Base-by-base conservation (phyloP, 2,113 vertebrate genomes). In the Galemys pyrenaicus region DNA sequence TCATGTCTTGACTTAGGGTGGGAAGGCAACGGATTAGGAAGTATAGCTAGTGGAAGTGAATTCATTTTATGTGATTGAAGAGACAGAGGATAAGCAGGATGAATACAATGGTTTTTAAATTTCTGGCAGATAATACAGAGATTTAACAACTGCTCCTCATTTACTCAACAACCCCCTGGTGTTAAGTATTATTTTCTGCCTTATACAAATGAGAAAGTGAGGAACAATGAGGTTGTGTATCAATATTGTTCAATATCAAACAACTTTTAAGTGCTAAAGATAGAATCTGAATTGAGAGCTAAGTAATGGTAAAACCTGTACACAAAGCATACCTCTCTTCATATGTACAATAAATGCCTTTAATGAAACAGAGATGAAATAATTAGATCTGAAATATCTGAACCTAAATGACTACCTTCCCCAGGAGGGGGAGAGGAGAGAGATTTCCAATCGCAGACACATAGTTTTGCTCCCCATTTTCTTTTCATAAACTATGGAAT, bases 401-500 rank as follows among this genome's bases (percentile, higher is more conserved):
- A n/a, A 58, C 28, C 17, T 64, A n/a, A 80, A 56, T 44, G 49
- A 19, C 9, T 4, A 4, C 28, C 22, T 82, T 12, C 35, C 0
- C 20, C 26, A 77, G 30, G 28, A 62, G 28, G 19, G 24, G n/a
- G 17, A 20, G 12, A 46, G 4, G 30, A 20, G 46, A 41, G 44
- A 22, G 2, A 13, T 26, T 15, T 65, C 16, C 49, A 54, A 5
- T 15, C 2, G 11, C 13, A 19, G 9, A 15, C 10, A 15, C 10
- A 65, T 0, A 0, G 35, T 13, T 64, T 51, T 13, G 7, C 8
- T 5, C 2, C 1, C 11, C 2, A 26, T 7, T 16, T 77, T 35
- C 49, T 32, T 15, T 19, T 7, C 70, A 19, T 32, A 71, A 60
- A 19, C 37, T 65, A 2, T 58, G 16, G 75, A 67, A 32, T 7